Conservation (phyloP, 2,797 vertebrate species). For the Orestias chungarensis region DNA sequence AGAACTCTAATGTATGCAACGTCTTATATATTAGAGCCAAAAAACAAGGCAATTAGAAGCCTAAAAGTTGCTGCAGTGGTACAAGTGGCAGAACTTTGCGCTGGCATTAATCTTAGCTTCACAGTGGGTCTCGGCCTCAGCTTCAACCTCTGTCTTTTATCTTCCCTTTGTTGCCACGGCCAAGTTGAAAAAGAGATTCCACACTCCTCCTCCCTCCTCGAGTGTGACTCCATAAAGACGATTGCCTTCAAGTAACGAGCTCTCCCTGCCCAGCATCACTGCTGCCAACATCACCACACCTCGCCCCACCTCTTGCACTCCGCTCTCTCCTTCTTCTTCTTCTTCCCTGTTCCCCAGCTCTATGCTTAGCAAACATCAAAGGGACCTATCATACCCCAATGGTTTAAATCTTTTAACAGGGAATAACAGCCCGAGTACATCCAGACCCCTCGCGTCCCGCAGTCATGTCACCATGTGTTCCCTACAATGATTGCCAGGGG, state of each 20-base stretch:
- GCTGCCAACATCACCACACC: slow-evolving; percentile 50
- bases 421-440: slow-evolving; percentile 98
- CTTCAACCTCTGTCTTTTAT: slow-evolving; percentile 93
- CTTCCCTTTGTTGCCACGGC: slow-evolving; percentile 91
- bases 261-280: slow-evolving; percentile 50
- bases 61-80: slow-evolving; percentile 64
- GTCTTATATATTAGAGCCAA: slow-evolving; percentile 55
- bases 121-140: slow-evolving; percentile 89
- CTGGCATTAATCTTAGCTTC: slow-evolving; percentile 85
- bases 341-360: slow-evolving; percentile 85
- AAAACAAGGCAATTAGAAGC: slow-evolving; percentile 73
- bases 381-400: slow-evolving; percentile 96
- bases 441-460: slow-evolving; percentile 92
- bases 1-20: slow-evolving; percentile 8
- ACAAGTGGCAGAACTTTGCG: slow-evolving; percentile 70
- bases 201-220: slow-evolving; percentile 73
- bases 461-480: slow-evolving; percentile 93
- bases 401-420: slow-evolving; percentile 99
- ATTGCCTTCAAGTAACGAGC: slow-evolving; percentile 91
- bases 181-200: slow-evolving; percentile 85
- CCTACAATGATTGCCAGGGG: slow-evolving; percentile 93
- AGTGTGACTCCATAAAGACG: slow-evolving; percentile 91
- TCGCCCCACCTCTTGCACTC: slow-evolving; percentile 56
- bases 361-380: slow-evolving; percentile 99
- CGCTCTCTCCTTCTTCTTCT: slow-evolving; percentile 44